Evolutionary conservation across 37 sponge, comb jelly and placozoan species (phyloP), one percentile per base, ranked within the genome.

Genomic region (Dysidea cf. avara): DNA sequence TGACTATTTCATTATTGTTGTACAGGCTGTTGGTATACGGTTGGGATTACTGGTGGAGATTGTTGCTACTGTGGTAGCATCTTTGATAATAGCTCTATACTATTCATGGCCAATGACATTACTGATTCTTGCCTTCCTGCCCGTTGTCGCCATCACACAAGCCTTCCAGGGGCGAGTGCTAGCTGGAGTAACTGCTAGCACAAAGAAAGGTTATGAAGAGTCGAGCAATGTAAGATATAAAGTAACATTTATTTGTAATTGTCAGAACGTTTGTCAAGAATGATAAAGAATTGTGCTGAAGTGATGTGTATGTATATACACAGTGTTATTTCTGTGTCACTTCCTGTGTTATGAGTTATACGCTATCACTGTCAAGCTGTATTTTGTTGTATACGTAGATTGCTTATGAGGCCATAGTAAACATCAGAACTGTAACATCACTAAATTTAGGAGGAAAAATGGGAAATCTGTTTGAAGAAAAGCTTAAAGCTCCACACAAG

Each of bases 381-480:
- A n/a, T n/a, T n/a, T n/a, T n/a, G n/a, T 18, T 26, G n/a, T n/a
- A 7, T 37, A 35, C n/a, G n/a, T 31, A 80, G 77, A 39, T 87
- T 52, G 72, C 39, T 20, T 37, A 47, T 12, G 72, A 55, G 39
- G 38, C 72, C 17, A 52, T 80, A 1, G 81, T 59, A 25, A 80
- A 80, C 39, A 75, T 80, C 24, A 35, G 81, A 37, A 80, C 81
- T 33, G 81, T 80, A 12, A 73, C 63, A 2, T 21, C 37, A 39
- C 73, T 80, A 53, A 31, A 31, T 20, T 11, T n/a, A 28, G 81
- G 74, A 65, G 62, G 36, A 1, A 56, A 37, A 18, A 46, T 75
- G 30, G 39, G 18, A 18, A 37, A 56, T 24, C 51, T 40, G 47
- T 80, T 75, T 56, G 48, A 20, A 7, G 30, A 12, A 3, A 31